phyloP scores from a whole-genome alignment of 2,797 vertebrate species.

The Emydoidea blandingii region DNA sequence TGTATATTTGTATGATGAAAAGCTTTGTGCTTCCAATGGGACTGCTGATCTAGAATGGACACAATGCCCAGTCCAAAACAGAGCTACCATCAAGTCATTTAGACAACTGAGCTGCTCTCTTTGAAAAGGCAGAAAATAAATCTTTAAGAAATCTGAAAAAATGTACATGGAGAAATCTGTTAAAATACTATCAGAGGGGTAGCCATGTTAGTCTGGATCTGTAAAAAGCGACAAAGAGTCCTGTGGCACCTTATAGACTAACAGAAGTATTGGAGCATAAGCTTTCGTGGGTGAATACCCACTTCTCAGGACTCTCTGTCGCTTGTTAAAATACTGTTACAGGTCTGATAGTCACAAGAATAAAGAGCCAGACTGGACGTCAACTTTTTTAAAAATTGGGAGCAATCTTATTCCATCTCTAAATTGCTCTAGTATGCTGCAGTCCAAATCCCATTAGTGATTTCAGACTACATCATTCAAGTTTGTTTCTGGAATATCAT shows the following conservation, averaged over 20 bases:
- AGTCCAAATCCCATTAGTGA: neutral
- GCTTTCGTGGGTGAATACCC: too few species aligned
- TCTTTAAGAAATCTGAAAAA: neutral
- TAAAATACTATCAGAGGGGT: neutral
- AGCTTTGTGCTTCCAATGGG: rapidly evolving
- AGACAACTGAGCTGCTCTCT: neutral
- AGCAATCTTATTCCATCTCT: neutral
- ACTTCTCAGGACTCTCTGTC: too few species aligned
- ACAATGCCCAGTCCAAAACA: neutral
- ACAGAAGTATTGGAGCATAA: too few species aligned
- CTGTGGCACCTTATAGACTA: too few species aligned
- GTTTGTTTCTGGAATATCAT: neutral
- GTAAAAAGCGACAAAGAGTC: too few species aligned
- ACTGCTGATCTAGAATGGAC: neutral
- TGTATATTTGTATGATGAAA: neutral
- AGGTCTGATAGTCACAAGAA: neutral
- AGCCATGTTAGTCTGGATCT: too few species aligned
- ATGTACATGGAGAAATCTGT: neutral
- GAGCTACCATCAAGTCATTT: neutral
- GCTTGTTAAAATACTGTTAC: neutral
- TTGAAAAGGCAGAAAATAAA: neutral
- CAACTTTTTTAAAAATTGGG: neutral
- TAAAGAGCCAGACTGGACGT: neutral
- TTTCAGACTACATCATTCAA: neutral
- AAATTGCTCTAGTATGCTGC: neutral